Percentiles rank a stretch among this genome's conserved stretches.
Evolutionary conservation across 2,888 invertebrate species (phyloP).

Genomic region (Pristionchus fissidentatus): DNA sequence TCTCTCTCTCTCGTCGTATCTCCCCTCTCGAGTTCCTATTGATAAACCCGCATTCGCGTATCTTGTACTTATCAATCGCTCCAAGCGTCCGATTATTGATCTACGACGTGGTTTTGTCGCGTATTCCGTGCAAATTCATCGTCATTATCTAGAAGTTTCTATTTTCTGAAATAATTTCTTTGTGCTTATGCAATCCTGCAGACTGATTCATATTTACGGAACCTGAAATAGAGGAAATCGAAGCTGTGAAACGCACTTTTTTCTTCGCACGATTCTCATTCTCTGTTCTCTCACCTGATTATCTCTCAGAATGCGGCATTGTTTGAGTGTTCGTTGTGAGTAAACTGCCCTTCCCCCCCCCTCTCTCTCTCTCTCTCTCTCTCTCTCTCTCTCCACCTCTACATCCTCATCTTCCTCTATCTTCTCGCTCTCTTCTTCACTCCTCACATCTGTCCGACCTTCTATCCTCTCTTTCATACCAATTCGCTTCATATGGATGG

Average conservation of each 20-base stretch:
- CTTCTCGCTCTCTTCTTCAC: too few species aligned
- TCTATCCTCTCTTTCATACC: not conserved
- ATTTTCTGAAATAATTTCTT: not conserved
- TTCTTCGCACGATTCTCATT: not conserved
- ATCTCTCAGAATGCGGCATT: too few species aligned
- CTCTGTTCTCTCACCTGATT: not conserved
- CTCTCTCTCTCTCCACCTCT: not conserved
- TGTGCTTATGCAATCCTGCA: not conserved
- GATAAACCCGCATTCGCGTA: constrained; percentile 37
- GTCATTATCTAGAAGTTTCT: not conserved
- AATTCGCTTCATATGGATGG: not conserved
- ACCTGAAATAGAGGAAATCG: not conserved
- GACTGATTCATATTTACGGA: too few species aligned
- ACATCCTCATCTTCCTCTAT: not conserved
- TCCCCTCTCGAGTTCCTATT: constrained; percentile 19
- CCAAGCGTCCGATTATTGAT: not conserved
- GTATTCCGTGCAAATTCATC: not conserved
- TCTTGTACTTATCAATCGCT: constrained; percentile 39
- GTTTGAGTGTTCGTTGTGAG: constrained; percentile 29
- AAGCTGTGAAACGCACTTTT: not conserved
- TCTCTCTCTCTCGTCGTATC: not conserved
- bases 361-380: constrained; percentile 10
- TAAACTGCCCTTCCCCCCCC: constrained; percentile 2
- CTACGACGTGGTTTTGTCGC: not conserved
- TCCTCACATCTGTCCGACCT: not conserved